Evolutionary conservation across 1,140 invertebrate genomes (phyloP).

Genomic region (Colletes latitarsis): DNA sequence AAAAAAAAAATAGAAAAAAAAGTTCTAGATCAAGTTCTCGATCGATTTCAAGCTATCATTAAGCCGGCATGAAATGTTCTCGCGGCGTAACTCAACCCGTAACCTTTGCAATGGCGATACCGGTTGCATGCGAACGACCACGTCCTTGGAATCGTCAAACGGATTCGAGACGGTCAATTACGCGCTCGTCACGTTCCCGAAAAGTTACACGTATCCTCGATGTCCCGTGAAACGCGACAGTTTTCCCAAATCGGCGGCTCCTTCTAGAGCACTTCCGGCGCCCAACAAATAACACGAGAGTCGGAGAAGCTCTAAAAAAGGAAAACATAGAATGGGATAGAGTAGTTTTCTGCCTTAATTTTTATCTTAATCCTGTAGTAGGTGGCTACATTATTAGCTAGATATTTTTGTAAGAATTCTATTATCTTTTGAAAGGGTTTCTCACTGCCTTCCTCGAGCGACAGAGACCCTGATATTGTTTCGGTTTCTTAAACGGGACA

Average conservation of each 20-base stretch:
- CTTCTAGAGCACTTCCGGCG: not conserved
- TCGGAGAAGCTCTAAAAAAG: too few species aligned
- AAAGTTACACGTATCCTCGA: not conserved
- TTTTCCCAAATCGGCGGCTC: conserved; percentile 7
- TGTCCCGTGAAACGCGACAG: conserved; percentile 6
- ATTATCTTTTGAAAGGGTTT: too few species aligned
- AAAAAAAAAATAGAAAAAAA: not conserved
- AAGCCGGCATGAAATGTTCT: conserved; percentile 13
- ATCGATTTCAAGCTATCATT: not conserved
- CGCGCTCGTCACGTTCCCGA: not conserved
- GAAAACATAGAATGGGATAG: too few species aligned
- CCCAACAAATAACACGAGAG: not conserved
- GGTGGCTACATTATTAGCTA: too few species aligned
- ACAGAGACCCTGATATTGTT: too few species aligned
- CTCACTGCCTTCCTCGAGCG: too few species aligned
- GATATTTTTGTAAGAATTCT: too few species aligned
- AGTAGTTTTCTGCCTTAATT: too few species aligned
- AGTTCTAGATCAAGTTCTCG: not conserved
- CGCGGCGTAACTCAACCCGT: conserved; percentile 8
- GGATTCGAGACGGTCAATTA: conserved; percentile 18
- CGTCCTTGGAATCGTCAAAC: conserved; percentile 31
- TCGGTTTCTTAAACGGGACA: too few species aligned
- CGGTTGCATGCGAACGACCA: conserved; percentile 16
- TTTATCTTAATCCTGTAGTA: too few species aligned
- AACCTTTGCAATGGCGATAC: conserved; percentile 25